phyloP scores from a whole-genome alignment of 1,140 invertebrate genomes.

The Melanaphis sacchari region DNA sequence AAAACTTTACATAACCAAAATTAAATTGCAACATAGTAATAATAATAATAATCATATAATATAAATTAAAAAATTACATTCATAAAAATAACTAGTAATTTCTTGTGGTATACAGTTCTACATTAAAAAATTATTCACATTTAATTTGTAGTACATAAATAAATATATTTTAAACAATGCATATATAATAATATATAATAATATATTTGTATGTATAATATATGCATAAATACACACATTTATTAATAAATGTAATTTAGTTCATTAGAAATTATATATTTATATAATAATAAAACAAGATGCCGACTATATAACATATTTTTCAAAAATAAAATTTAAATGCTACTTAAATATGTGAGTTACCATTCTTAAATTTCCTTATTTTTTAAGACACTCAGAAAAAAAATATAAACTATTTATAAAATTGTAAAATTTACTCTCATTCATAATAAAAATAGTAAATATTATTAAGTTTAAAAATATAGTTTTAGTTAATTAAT shows the following conservation, averaged over 20 bases:
- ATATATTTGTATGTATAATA: slow-evolving; percentile 8
- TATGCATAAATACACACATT: neutral
- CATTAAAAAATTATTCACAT: slow-evolving; percentile 49
- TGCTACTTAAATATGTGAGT: slow-evolving; percentile 34
- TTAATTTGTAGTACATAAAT: slow-evolving; percentile 17
- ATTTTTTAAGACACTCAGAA: slow-evolving; percentile 20
- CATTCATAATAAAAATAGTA: slow-evolving; percentile 40
- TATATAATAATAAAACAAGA: slow-evolving; percentile 37
- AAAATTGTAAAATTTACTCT: slow-evolving; percentile 47
- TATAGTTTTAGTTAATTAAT: slow-evolving; percentile 35
- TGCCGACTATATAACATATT: slow-evolving; percentile 27
- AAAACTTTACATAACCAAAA: slow-evolving; percentile 52
- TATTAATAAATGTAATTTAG: slow-evolving; percentile 28
- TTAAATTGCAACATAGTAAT: slow-evolving; percentile 26
- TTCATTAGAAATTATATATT: slow-evolving; percentile 40
- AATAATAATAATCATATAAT: slow-evolving; percentile 42
- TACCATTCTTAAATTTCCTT: slow-evolving; percentile 30
- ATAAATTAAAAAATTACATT: slow-evolving; percentile 51
- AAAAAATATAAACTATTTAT: slow-evolving; percentile 40
- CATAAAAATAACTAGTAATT: slow-evolving; percentile 53
- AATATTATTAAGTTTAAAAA: slow-evolving; percentile 41
- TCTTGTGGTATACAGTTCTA: slow-evolving; percentile 55
- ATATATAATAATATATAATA: slow-evolving; percentile 29
- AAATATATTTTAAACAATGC: slow-evolving; percentile 39
- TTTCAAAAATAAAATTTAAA: slow-evolving; percentile 53